Evolutionary conservation across 2,113 vertebrate genomes (phyloP).

Genomic region (Rhombomys opimus): DNA sequence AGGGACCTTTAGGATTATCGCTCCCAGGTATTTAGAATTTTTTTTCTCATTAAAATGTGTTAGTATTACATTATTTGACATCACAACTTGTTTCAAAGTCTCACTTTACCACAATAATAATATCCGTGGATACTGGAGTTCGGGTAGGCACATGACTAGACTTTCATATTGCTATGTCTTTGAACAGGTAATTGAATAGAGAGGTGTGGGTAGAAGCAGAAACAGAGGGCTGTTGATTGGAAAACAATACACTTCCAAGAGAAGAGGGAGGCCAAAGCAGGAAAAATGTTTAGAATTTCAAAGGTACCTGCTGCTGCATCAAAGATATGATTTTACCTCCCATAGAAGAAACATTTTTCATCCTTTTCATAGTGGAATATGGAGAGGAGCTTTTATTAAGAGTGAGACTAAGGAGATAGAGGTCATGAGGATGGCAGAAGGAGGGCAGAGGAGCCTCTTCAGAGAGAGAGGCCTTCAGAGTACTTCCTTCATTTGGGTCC

Average conservation of each 20-base stretch:
- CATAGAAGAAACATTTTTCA: neutral
- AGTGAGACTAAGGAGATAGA: neutral
- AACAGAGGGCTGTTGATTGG: neutral
- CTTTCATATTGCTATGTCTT: neutral
- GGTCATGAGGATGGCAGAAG: neutral
- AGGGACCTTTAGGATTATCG: neutral
- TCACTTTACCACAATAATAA: neutral
- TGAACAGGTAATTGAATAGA: neutral
- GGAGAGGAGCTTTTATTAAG: too few relatives aligned
- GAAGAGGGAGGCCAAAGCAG: neutral
- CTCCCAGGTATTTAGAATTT: neutral
- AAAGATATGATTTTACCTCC: neutral
- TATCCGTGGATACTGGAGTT: neutral
- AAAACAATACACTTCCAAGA: neutral
- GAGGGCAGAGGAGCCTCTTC: neutral
- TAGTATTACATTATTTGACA: slow-evolving; percentile 5
- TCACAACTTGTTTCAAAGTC: neutral
- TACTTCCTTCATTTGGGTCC: neutral
- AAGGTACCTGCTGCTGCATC: too few relatives aligned
- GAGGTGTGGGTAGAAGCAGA: neutral
- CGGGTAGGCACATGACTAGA: neutral
- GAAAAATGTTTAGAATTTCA: neutral
- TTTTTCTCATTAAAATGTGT: neutral
- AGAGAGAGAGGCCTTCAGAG: neutral
- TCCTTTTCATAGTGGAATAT: neutral